Evolutionary conservation across 1,140 invertebrate genomes (phyloP).

Genomic region (Zaprionus camerounensis): DNA sequence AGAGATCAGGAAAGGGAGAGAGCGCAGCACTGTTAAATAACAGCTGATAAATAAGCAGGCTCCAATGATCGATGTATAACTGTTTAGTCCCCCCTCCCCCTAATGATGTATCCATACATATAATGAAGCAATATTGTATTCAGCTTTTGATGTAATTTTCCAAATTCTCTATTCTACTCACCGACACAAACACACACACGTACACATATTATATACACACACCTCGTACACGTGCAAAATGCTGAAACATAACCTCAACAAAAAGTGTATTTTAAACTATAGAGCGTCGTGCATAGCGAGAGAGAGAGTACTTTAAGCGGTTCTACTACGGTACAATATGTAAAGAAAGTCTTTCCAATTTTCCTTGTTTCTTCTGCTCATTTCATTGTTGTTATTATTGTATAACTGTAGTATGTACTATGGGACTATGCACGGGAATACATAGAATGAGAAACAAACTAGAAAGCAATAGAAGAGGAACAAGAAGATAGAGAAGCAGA

Average conservation of each 20-base stretch:
- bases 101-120: conserved; percentile 14
- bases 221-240: not conserved
- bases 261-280: not conserved
- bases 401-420: not conserved
- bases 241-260: conserved; percentile 7
- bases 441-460: not conserved
- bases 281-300: conserved; percentile 9
- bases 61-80: conserved; percentile 1
- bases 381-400: not conserved
- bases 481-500: not conserved
- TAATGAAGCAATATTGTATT: conserved; percentile 11
- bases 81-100: not conserved
- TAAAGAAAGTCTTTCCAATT: not conserved
- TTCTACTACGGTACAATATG: not conserved
- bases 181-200: conserved; percentile 20
- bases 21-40: not conserved
- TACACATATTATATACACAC: conserved; percentile 8
- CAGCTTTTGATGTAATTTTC: conserved; percentile 8
- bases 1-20: not conserved
- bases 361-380: not conserved
- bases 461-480: conserved; percentile 6
- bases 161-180: conserved; percentile 15
- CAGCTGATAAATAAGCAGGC: not conserved
- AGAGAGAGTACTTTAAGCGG: too few species aligned
- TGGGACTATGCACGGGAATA: not conserved